Evolutionary conservation across 2,888 invertebrate species (phyloP).

Genomic region (Invenusta paracnida): DNA sequence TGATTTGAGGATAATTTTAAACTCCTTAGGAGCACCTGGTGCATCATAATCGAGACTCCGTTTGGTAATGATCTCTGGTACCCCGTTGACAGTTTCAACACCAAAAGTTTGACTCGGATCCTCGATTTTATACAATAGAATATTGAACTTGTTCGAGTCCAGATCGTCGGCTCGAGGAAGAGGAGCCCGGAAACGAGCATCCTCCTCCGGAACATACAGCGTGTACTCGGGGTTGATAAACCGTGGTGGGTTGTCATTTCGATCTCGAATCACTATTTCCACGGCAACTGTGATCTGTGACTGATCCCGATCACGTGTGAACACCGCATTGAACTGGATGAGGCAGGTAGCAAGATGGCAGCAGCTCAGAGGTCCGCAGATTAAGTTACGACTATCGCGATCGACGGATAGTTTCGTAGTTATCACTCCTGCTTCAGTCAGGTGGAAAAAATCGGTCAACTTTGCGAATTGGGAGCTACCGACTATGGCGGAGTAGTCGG

Average conservation of each 20-base stretch:
- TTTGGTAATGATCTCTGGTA: conserved; percentile 24
- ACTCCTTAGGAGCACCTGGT: not conserved
- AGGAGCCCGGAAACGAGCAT: conserved; percentile 2
- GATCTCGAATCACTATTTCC: conserved; percentile 14
- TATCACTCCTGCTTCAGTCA: conserved; percentile 2
- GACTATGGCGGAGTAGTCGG: not conserved
- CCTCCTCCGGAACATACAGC: conserved; percentile 26
- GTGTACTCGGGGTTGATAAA: not conserved
- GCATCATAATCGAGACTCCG: conserved; percentile 5
- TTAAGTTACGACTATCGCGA: conserved; percentile 32
- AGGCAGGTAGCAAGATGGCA: not conserved
- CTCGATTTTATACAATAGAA: not conserved
- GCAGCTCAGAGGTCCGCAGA: conserved; percentile 38
- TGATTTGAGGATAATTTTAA: not conserved
- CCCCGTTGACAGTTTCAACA: conserved; percentile 25
- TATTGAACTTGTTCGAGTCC: not conserved
- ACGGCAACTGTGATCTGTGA: not conserved
- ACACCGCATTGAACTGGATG: not conserved
- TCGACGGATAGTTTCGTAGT: conserved; percentile 25
- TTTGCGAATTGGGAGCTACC: conserved; percentile 26
- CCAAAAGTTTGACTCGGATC: conserved; percentile 20
- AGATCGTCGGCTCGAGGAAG: conserved; percentile 30
- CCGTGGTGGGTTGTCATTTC: conserved; percentile 36
- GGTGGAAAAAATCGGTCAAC: conserved; percentile 33
- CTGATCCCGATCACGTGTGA: not conserved